These are phyloP conservation scores for Drosophila melanica DNA, from an alignment of 1,140 invertebrate species.

Conservation along the genomic window DNA sequence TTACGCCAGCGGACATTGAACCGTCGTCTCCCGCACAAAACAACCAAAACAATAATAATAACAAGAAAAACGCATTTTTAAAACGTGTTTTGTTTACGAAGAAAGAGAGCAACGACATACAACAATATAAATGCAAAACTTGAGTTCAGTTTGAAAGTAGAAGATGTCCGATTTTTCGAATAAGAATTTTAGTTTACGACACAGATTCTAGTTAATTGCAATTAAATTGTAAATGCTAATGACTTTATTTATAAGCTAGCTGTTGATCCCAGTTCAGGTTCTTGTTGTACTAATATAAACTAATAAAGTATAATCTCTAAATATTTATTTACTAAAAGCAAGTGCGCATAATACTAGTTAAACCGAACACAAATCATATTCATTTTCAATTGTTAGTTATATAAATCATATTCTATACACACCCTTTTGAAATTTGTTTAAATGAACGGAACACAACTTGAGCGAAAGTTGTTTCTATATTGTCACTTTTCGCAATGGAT, in stretches of 20 bases:
- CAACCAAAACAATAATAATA: constrained; percentile 27
- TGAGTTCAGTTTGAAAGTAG: neutral
- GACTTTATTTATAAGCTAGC: too few relatives aligned
- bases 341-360: too few relatives aligned
- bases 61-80: constrained; percentile 26
- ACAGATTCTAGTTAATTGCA: neutral
- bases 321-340: too few relatives aligned
- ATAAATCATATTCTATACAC: neutral
- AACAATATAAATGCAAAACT: constrained; percentile 22
- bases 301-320: too few relatives aligned
- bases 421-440: neutral
- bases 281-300: neutral
- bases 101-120: constrained; percentile 19
- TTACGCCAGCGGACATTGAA: constrained; percentile 52
- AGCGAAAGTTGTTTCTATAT: constrained; percentile 32
- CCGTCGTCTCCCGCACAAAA: constrained; percentile 18
- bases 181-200: neutral
- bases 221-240: too few relatives aligned
- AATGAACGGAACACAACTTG: neutral
- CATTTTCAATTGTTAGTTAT: neutral
- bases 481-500: constrained; percentile 12
- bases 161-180: too few relatives aligned
- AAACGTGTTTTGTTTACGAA: constrained; percentile 59
- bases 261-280: too few relatives aligned
- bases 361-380: too few relatives aligned